Percentiles rank a stretch among this genome's conserved stretches.
Conservation (phyloP, 2,113 vertebrate genomes). For the Salvelinus namaycush region DNA sequence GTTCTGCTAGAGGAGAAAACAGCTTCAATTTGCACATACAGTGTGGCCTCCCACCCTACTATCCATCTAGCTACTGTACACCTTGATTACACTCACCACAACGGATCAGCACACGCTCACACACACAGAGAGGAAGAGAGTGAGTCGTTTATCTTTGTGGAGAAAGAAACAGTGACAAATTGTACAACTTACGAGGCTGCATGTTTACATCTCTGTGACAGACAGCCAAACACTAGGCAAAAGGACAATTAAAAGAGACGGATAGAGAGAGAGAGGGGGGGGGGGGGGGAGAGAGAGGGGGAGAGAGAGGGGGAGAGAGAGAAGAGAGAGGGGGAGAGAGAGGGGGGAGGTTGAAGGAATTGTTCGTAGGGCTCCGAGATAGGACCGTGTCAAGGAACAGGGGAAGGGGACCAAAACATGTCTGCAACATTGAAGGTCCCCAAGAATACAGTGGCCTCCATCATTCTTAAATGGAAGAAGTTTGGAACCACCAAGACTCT, state of each 20-base stretch:
- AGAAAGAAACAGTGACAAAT: neutral
- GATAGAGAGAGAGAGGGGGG: neutral
- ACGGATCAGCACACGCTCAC: neutral
- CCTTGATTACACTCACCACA: neutral
- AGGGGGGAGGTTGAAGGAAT: no score
- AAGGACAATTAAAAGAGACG: neutral
- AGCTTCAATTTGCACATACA: constrained; percentile 43
- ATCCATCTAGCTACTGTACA: neutral
- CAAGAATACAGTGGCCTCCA: no score
- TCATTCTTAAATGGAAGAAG: no score
- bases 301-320: neutral
- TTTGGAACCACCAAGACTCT: no score
- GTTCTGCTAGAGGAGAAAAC: constrained; percentile 21
- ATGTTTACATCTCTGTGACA: neutral
- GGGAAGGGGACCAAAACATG: no score
- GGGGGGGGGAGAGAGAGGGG: neutral
- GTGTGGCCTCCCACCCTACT: neutral
- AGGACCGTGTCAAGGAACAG: no score
- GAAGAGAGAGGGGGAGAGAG: no score
- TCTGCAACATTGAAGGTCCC: no score
- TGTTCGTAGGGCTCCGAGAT: no score
- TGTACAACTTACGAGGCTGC: neutral
- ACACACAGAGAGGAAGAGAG: neutral
- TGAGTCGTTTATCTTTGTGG: neutral
- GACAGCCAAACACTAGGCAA: neutral